These are phyloP conservation scores for Anarrhichthys ocellatus DNA, from an alignment of 2,113 vertebrate genomes.

Conservation along the genomic window DNA sequence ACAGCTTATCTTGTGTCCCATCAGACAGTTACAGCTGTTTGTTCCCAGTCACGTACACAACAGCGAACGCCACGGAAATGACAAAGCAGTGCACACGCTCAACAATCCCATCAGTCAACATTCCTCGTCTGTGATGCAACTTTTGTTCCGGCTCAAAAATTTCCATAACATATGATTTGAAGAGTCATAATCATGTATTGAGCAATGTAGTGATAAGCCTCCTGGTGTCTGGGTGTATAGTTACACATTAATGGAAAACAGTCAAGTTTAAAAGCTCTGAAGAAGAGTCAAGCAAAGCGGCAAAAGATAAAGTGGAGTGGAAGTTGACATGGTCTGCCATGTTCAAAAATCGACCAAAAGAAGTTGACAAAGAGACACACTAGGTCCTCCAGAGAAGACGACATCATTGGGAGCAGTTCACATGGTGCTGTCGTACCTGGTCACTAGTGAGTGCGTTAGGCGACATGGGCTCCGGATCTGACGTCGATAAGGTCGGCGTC, in stretches of 20 bases:
- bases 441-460: constrained; percentile 41
- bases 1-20: not conserved
- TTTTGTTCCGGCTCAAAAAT: constrained; percentile 55
- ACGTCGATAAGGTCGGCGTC: constrained; percentile 68
- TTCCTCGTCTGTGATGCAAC: constrained; percentile 66
- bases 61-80: constrained; percentile 20
- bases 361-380: not conserved
- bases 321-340: not conserved
- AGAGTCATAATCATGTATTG: constrained; percentile 31
- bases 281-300: not conserved
- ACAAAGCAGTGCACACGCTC: constrained; percentile 17
- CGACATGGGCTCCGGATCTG: constrained; percentile 67
- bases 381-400: not conserved
- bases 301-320: not conserved
- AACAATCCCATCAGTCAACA: constrained; percentile 64
- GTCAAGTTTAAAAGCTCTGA: not conserved
- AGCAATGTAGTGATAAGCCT: constrained; percentile 19
- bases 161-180: constrained; percentile 40
- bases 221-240: not conserved
- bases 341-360: not conserved
- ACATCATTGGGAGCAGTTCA: not conserved
- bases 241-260: constrained; percentile 35
- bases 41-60: constrained; percentile 36
- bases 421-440: constrained; percentile 68
- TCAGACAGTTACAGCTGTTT: constrained; percentile 25